Percentiles rank a stretch among this genome's conserved stretches.
Conservation (phyloP, 2,797 vertebrate genomes). For the Apodemus agrarius region DNA sequence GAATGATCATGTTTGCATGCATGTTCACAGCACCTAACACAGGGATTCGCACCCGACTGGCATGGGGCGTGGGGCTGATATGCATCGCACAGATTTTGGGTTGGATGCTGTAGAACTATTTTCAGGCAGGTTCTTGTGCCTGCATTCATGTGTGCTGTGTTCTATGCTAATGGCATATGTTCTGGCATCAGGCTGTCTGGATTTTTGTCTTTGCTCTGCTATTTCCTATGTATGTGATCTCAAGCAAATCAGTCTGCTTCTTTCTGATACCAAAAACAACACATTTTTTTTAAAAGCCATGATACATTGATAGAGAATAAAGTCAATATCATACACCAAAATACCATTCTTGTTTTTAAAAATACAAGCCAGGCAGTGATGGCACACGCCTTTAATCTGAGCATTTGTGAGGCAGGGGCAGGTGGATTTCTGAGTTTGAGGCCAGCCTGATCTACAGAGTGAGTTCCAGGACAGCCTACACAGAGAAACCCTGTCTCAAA, state of each 20-base stretch:
- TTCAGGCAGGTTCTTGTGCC: neutral
- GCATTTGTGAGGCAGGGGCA: no score
- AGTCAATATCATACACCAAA: slow-evolving; percentile 17
- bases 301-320: neutral
- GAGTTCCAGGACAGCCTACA: no score
- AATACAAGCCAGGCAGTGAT: neutral
- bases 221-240: neutral
- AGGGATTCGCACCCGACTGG: neutral
- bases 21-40: neutral
- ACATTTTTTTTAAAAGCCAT: neutral
- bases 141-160: neutral
- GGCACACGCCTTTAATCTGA: no score
- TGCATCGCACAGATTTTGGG: neutral
- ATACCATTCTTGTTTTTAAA: slow-evolving; percentile 3
- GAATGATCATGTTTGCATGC: neutral
- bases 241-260: neutral
- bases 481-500: no score
- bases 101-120: neutral
- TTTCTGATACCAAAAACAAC: slow-evolving; percentile 4
- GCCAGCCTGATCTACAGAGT: no score
- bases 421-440: no score
- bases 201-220: neutral
- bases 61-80: neutral
- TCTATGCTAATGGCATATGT: neutral
- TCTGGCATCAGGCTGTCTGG: neutral